Evolutionary conservation across 2,113 vertebrate genomes (phyloP).

Genomic region (Aleadryas rufinucha): DNA sequence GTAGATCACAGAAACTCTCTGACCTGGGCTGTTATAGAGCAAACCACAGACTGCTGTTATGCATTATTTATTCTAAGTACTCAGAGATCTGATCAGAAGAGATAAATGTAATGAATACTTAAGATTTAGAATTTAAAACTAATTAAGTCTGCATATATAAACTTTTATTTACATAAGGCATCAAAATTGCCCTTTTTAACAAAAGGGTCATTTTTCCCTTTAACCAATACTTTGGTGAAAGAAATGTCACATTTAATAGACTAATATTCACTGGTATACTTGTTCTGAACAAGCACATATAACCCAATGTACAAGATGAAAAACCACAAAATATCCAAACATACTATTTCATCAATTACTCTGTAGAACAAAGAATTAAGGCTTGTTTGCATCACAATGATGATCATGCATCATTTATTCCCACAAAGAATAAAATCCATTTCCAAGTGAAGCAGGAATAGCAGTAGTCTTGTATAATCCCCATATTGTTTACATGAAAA

Average conservation of each 20-base stretch:
- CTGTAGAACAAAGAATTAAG: conserved; percentile 43
- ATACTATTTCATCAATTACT: neutral
- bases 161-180: conserved; percentile 69
- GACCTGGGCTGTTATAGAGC: neutral
- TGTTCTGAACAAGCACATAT: conserved; percentile 27
- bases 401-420: conserved; percentile 50
- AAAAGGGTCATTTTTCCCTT: conserved; percentile 36
- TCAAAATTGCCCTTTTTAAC: conserved; percentile 41
- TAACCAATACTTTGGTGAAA: conserved; percentile 4
- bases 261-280: neutral
- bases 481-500: neutral
- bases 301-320: neutral
- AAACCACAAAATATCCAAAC: neutral
- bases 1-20: neutral
- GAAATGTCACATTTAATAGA: conserved; percentile 28
- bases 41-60: neutral
- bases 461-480: conserved; percentile 29
- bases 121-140: conserved; percentile 37
- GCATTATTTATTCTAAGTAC: neutral
- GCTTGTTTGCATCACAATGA: neutral
- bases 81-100: neutral
- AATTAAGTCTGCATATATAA: conserved; percentile 5
- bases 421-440: conserved; percentile 37
- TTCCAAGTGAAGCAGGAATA: neutral
- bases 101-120: neutral